Percentiles rank a stretch among this genome's conserved stretches.
Evolutionary conservation across 2,888 invertebrate species (phyloP).

Genomic region (Spodoptera exigua): DNA sequence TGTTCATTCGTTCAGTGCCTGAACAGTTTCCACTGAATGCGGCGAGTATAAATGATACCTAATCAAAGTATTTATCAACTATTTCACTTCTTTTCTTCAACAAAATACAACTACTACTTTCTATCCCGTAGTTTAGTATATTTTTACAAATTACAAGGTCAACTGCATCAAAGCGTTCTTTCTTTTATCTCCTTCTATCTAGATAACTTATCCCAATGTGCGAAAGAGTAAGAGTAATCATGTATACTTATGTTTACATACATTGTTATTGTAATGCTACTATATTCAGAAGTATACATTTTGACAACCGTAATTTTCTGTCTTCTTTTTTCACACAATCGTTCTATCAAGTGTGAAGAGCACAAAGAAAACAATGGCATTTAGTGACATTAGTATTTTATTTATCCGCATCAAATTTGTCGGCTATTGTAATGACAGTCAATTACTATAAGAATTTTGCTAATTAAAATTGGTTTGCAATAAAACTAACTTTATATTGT

Average conservation of each 20-base stretch:
- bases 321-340: not conserved
- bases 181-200: constrained; percentile 9
- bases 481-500: constrained; percentile 7
- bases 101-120: no score
- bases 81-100: no score
- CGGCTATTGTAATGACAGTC: constrained; percentile 41
- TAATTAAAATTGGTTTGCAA: constrained; percentile 14
- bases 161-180: constrained; percentile 31
- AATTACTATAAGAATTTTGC: constrained; percentile 16
- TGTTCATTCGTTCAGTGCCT: no score
- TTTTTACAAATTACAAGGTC: constrained; percentile 8
- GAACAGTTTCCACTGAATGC: no score
- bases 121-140: constrained; percentile 23
- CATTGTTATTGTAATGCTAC: constrained; percentile 33
- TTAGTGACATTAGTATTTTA: constrained; percentile 1
- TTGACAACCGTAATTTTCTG: constrained; percentile 11
- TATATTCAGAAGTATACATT: constrained; percentile 7
- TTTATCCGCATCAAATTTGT: constrained; percentile 8
- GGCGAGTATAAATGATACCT: no score
- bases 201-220: not conserved
- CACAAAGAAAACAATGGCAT: not conserved
- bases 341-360: constrained; percentile 6
- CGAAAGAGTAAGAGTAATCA: constrained; percentile 12
- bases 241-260: constrained; percentile 54
- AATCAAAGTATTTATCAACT: no score